Conservation (phyloP, 2,888 invertebrate genomes). For the Eupithecia pulchellata region DNA sequence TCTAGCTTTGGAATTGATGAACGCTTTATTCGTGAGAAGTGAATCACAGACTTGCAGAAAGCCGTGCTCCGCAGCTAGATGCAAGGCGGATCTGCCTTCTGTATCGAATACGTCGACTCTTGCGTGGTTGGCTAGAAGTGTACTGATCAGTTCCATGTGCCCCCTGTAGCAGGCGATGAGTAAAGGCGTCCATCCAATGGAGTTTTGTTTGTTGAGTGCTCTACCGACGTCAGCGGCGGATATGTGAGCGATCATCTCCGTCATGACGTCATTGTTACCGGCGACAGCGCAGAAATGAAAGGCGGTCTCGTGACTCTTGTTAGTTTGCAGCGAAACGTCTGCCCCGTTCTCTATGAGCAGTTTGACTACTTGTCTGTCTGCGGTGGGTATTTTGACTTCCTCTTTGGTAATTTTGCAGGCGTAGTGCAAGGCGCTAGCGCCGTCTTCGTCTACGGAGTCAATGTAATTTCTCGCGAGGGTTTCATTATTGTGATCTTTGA, state of each 20-base stretch:
- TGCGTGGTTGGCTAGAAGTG: slow-evolving; percentile 96
- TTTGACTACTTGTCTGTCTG: slow-evolving; percentile 95
- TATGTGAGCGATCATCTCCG: slow-evolving; percentile 97
- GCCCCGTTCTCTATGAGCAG: slow-evolving; percentile 96
- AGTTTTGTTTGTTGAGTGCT: slow-evolving; percentile 97
- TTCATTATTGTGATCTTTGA: slow-evolving; percentile 90
- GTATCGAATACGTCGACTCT: slow-evolving; percentile 99
- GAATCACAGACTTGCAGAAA: slow-evolving; percentile 95
- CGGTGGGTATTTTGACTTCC: slow-evolving; percentile 89
- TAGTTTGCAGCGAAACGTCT: slow-evolving; percentile 93
- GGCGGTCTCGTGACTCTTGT: slow-evolving; percentile 95
- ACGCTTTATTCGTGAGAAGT: slow-evolving; percentile 97
- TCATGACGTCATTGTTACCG: slow-evolving; percentile 97
- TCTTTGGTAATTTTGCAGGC: slow-evolving; percentile 95
- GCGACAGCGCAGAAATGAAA: slow-evolving; percentile 98
- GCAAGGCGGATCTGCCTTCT: slow-evolving; percentile 97
- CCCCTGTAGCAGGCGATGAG: slow-evolving; percentile 98
- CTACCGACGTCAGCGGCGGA: slow-evolving; percentile 95
- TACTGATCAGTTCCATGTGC: slow-evolving; percentile 96
- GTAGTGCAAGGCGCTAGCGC: slow-evolving; percentile 97
- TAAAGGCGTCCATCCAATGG: slow-evolving; percentile 98
- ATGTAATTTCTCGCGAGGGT: slow-evolving; percentile 93
- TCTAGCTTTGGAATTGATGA: slow-evolving; percentile 99
- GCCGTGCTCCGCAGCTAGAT: slow-evolving; percentile 97
- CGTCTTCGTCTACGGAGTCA: slow-evolving; percentile 95